Conservation (phyloP, 2,113 vertebrate genomes). For the Eira barbara region DNA sequence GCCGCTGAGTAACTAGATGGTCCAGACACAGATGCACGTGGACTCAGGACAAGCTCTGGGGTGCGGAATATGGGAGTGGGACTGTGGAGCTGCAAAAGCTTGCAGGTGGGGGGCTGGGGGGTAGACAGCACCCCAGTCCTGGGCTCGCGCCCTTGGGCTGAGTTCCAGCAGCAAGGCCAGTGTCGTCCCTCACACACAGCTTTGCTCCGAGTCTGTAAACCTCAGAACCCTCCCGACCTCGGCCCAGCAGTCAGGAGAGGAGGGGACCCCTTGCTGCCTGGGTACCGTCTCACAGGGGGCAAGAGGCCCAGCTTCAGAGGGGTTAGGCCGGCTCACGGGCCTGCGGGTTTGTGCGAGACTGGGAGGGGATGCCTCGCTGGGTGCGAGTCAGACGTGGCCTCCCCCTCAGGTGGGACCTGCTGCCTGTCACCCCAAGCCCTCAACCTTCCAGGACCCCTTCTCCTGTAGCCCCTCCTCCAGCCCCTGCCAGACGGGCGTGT, state of each 20-base stretch:
- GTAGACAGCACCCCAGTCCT: background rate
- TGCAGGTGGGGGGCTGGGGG: background rate
- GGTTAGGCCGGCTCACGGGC: background rate
- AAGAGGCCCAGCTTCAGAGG: too few relatives aligned
- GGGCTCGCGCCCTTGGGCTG: background rate
- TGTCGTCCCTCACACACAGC: too few relatives aligned
- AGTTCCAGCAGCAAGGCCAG: too few relatives aligned
- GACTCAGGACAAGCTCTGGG: background rate
- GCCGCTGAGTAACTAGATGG: background rate
- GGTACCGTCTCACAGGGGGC: background rate
- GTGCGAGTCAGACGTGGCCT: background rate
- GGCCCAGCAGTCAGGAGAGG: background rate
- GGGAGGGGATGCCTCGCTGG: background rate
- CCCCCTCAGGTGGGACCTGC: background rate
- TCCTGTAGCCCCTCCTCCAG: accelerated
- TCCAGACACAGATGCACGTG: accelerated
- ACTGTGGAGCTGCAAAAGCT: background rate
- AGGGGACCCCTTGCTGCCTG: accelerated
- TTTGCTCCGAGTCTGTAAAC: background rate
- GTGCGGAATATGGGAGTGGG: background rate
- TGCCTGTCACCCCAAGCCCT: background rate
- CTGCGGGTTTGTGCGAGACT: accelerated
- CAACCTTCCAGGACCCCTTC: background rate
- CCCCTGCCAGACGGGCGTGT: accelerated
- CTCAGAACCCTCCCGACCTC: background rate